Evolutionary conservation across 2,113 vertebrate genomes (phyloP).

Genomic region (Glaucidium brasilianum): DNA sequence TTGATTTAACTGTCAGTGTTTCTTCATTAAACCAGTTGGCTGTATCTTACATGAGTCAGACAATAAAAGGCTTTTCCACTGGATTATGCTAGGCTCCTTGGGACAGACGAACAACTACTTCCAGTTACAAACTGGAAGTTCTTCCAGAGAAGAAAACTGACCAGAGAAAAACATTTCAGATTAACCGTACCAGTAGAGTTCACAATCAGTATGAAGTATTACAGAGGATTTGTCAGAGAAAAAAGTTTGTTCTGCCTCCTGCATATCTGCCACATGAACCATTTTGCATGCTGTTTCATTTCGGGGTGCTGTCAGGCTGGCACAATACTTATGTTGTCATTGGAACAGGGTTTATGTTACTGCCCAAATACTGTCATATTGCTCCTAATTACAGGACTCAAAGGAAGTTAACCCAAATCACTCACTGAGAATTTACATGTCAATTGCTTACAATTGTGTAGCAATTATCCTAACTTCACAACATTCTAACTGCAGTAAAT

Average conservation of each 20-base stretch:
- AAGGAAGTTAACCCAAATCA: not conserved
- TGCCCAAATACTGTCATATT: not conserved
- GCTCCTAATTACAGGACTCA: not conserved
- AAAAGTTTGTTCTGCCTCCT: not conserved
- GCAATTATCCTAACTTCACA: not conserved
- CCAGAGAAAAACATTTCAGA: constrained; percentile 48
- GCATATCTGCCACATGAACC: not conserved
- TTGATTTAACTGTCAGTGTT: not conserved
- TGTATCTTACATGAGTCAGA: constrained; percentile 19
- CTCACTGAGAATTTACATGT: not conserved
- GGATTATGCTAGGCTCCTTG: constrained; percentile 40
- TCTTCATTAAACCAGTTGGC: not conserved
- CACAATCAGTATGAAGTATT: not conserved
- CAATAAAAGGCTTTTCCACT: constrained; percentile 51
- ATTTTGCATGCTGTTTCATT: not conserved
- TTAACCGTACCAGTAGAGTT: constrained; percentile 12
- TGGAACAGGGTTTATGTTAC: not conserved
- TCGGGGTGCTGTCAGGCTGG: not conserved
- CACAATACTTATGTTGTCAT: not conserved
- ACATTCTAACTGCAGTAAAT: not conserved
- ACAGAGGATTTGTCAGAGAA: not conserved
- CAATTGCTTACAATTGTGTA: not conserved
- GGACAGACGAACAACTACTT: constrained; percentile 22
- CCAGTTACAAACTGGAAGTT: constrained; percentile 33
- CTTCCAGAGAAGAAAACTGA: constrained; percentile 54